These are phyloP conservation scores for Drosophila flavopinicola DNA, from an alignment of 2,888 invertebrate genomes.

Conservation along the genomic window DNA sequence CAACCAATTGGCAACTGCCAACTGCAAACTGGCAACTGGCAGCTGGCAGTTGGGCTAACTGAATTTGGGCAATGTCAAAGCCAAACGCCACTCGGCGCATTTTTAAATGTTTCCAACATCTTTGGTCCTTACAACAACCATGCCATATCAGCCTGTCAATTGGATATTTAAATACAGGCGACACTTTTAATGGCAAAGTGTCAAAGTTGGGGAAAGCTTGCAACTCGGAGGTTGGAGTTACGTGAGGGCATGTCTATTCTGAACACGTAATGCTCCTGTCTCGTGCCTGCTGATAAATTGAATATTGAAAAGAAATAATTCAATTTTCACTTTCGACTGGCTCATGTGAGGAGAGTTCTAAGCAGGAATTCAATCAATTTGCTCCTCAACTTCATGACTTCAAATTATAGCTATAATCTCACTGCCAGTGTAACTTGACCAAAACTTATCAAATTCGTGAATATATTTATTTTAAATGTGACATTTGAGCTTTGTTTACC, in stretches of 20 bases:
- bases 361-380: conserved; percentile 22
- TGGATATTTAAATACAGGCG: conserved; percentile 78
- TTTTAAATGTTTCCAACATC: conserved; percentile 71
- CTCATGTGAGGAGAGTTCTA: conserved; percentile 30
- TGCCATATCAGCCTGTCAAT: conserved; percentile 54
- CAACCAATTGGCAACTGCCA: conserved; percentile 47
- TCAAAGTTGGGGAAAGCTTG: conserved; percentile 24
- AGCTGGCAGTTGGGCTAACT: conserved; percentile 52
- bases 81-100: conserved; percentile 45
- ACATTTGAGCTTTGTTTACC: too few species aligned
- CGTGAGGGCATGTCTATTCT: conserved; percentile 62
- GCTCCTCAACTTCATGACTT: neutral
- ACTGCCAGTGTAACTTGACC: conserved; percentile 1
- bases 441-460: neutral
- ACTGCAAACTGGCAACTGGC: conserved; percentile 34
- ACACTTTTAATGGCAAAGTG: conserved; percentile 76
- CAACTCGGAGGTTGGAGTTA: neutral
- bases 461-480: neutral
- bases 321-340: conserved; percentile 64
- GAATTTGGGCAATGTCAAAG: conserved; percentile 60
- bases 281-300: conserved; percentile 78
- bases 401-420: neutral
- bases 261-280: conserved; percentile 74
- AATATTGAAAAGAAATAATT: conserved; percentile 83
- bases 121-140: conserved; percentile 14